Evolutionary conservation across 1,140 invertebrate species (phyloP), one percentile per base, ranked within the genome.

Genomic region (Coptotermes formosanus): DNA sequence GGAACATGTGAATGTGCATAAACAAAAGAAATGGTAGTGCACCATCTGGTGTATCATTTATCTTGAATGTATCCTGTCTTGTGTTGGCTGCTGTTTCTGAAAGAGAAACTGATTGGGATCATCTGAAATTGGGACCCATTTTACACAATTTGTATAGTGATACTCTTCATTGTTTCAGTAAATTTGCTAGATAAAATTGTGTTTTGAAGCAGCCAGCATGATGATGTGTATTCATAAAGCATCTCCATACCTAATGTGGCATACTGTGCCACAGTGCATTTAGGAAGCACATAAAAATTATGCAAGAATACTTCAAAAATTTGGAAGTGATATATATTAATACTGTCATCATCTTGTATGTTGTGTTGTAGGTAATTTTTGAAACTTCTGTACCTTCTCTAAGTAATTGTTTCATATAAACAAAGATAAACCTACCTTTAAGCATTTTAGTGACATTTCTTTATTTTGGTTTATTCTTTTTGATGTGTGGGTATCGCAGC

Each of bases 331-430:
- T 75, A 25, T 75, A 25, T 75, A 25, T 75, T 75, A 75, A 25
- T 75, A 75, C n/a, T 75, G 64, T 75, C 64, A 75, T 75, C 64
- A 75, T 75, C 64, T 30, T 75, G 64, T 75, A 75, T 30, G 64
- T 75, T 75, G 64, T 75, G 64, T 75, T 25, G 64, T 75, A 75
- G 64, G 64, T 75, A 75, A 75, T 25, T 75, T 75, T 75, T 8
- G n/a, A 75, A 75, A 75, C n/a, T 75, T 75, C 64, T 75, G 64
- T 75, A 75, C n/a, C 64, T 75, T 75, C 64, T 75, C 64, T 75
- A 64, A 64, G 25, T 64, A 38, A 75, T 75, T 75, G 64, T 75
- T 75, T 75, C 64, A 75, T 75, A 75, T 75, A 75, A 75, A 75
- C 64, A 75, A 14, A 75, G 25, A 55, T 16, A 30, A 75, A 75